phyloP scores from a whole-genome alignment of 1,140 invertebrate species.

The Metaphire vulgaris region DNA sequence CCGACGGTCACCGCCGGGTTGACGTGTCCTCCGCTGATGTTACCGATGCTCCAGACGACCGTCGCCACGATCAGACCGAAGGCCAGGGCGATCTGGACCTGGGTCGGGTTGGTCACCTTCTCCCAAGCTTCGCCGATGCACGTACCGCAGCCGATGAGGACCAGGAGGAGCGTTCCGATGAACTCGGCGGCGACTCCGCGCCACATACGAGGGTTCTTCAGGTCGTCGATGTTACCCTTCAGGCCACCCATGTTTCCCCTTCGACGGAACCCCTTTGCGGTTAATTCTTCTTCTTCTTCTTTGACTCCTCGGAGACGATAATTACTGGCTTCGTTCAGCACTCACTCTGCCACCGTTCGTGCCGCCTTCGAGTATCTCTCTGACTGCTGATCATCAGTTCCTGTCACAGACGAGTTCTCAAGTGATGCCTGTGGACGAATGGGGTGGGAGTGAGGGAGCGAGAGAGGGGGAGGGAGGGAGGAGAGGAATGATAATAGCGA shows the following conservation, averaged over 20 bases:
- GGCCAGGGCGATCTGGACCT: constrained; percentile 72
- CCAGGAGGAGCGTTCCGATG: constrained; percentile 16
- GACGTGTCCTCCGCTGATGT: constrained; percentile 46
- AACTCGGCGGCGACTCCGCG: not conserved
- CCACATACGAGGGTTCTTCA: constrained; percentile 10
- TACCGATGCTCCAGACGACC: constrained; percentile 41
- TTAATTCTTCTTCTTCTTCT: no score
- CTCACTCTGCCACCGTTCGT: no score
- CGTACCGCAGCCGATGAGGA: constrained; percentile 14
- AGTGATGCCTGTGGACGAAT: no score
- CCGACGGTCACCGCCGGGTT: constrained; percentile 46
- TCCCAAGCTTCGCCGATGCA: constrained; percentile 58
- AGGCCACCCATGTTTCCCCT: not conserved
- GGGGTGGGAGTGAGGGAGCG: no score
- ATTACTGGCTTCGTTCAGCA: no score
- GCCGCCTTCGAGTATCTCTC: no score
- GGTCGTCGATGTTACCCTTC: not conserved
- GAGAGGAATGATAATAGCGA: no score
- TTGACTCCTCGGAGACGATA: no score
- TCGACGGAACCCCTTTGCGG: no score
- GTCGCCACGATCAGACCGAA: constrained; percentile 82
- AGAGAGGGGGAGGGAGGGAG: no score
- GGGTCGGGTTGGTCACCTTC: constrained; percentile 53
- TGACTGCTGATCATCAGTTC: no score
- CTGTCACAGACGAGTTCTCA: no score